Base-by-base conservation (phyloP, 2,888 invertebrate genomes). In the Caenorhabditis sp. region DNA sequence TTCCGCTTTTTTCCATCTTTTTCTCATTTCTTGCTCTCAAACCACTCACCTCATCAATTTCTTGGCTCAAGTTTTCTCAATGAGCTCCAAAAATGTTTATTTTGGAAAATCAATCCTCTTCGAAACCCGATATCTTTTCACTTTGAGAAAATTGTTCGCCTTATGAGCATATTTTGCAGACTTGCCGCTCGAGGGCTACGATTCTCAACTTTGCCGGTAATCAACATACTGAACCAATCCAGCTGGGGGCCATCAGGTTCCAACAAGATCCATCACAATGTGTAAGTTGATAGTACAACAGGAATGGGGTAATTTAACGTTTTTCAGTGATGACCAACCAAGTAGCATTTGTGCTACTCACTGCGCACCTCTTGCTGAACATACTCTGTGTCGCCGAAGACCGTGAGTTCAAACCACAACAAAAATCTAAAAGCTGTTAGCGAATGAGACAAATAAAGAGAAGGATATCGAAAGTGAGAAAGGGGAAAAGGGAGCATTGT, bases 141-240 rank as follows among this genome's bases (percentile, higher is more conserved):
- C 70, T 70, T 70, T 70, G 52, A 70, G 70, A 70, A 70, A 59
- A 59, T 70, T 61, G 70, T 70, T 61, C 70, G 70, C 59, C 53
- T 70, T 45, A 59, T 59, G 59, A 58, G 58, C 52, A 70, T 70
- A 59, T 70, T 53, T 70, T 70, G 35, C 46, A 70, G 70, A 58
- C 37, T 53, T 35, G n/a, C n/a, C n/a, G n/a, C n/a, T n/a, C n/a
- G n/a, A n/a, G n/a, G n/a, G n/a, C n/a, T n/a, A n/a, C n/a, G n/a
- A n/a, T 52, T 41, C 39, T 68, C 30, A 61, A 50, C 48, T 56
- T 30, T 27, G 13, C n/a, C n/a, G n/a, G n/a, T n/a, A n/a, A n/a
- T n/a, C n/a, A n/a, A n/a, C n/a, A n/a, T n/a, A n/a, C n/a, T n/a
- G n/a, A n/a, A n/a, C n/a, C n/a, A n/a, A n/a, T n/a, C n/a, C n/a